A percentile compares a stretch with the other conserved stretches of the same genome.
phyloP scores from a whole-genome alignment of 2,888 invertebrate genomes.

The Sceliomorpha sp. region DNA sequence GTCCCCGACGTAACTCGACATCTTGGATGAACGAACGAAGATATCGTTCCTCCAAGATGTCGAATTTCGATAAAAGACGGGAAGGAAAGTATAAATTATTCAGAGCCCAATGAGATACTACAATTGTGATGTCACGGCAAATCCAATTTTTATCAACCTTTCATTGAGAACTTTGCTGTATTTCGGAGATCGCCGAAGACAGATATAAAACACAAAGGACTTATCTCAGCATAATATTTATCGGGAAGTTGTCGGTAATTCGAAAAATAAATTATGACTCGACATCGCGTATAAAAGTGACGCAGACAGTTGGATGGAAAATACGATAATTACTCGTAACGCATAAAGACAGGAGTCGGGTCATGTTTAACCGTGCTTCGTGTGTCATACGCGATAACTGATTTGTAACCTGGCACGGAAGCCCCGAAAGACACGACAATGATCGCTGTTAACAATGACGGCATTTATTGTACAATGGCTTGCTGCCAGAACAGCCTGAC shows the following conservation, averaged over 20 bases:
- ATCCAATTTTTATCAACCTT: slow-evolving; percentile 26
- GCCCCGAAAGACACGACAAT: slow-evolving; percentile 39
- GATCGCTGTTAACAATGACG: slow-evolving; percentile 48
- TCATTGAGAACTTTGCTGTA: background rate
- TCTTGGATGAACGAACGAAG: slow-evolving; percentile 22
- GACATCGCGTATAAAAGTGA: too few relatives aligned
- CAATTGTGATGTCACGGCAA: slow-evolving; percentile 23
- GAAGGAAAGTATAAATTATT: slow-evolving; percentile 25
- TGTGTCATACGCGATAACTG: slow-evolving; percentile 42
- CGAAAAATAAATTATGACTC: too few relatives aligned
- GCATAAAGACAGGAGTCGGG: slow-evolving; percentile 24
- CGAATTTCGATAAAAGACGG: slow-evolving; percentile 22
- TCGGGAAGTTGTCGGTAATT: background rate
- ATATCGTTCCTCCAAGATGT: slow-evolving; percentile 21
- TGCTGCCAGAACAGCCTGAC: slow-evolving; percentile 31
- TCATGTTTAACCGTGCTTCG: slow-evolving; percentile 6
- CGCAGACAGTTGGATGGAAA: too few relatives aligned
- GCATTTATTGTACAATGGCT: slow-evolving; percentile 35
- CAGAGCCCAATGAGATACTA: slow-evolving; percentile 19
- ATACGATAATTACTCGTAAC: slow-evolving; percentile 29
- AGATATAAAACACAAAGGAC: background rate
- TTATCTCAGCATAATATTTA: slow-evolving; percentile 8
- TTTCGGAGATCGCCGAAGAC: background rate
- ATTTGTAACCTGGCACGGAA: slow-evolving; percentile 43
- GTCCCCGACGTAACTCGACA: too few relatives aligned